Conservation (phyloP, 2,113 vertebrate species). For the Ochotona princeps region DNA sequence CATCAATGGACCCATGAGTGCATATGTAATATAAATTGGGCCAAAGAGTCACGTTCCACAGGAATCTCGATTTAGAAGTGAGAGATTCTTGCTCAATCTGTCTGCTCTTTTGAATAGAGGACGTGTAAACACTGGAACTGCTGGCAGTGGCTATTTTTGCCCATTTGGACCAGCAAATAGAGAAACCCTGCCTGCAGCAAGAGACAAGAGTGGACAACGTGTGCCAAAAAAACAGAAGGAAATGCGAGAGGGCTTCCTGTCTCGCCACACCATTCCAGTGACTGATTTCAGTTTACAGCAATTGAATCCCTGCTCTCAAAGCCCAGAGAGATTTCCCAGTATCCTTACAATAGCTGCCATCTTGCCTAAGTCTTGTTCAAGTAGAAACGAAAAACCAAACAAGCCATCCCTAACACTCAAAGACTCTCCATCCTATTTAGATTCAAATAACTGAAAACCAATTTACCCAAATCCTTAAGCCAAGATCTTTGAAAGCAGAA, state of each 20-base stretch:
- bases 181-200: conserved; percentile 60
- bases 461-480: conserved; percentile 49
- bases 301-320: background rate
- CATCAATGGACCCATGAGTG: background rate
- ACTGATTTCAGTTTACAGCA: background rate
- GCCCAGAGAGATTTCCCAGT: background rate
- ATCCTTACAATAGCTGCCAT: background rate
- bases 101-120: conserved; percentile 74
- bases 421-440: conserved; percentile 12
- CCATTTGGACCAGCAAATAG: conserved; percentile 68
- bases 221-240: conserved; percentile 24
- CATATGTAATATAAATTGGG: background rate
- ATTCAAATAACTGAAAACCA: conserved; percentile 45
- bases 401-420: conserved; percentile 1
- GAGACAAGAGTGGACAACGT: conserved; percentile 55
- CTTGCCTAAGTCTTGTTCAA: conserved; percentile 16
- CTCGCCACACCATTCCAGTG: background rate
- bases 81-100: conserved; percentile 67
- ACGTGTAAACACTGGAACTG: conserved; percentile 67
- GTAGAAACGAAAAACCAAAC: conserved; percentile 28
- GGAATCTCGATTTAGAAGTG: conserved; percentile 65
- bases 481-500: conserved; percentile 48
- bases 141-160: conserved; percentile 75
- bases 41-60: conserved; percentile 24
- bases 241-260: conserved; percentile 23